Evolutionary conservation across 2,888 invertebrate genomes (phyloP).

Genomic region (Acrocera orbiculus): DNA sequence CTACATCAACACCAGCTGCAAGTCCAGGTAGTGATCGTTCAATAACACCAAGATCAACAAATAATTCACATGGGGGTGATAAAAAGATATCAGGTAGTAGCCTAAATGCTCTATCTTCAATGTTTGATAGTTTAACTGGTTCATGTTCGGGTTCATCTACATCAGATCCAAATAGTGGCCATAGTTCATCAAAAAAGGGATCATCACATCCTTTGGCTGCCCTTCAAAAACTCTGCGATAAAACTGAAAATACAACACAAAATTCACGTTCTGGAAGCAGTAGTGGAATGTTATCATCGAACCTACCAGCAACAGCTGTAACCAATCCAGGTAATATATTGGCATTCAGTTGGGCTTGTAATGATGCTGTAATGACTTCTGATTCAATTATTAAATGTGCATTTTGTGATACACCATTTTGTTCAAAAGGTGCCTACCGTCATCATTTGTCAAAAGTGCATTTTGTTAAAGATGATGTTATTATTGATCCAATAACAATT

Average conservation of each 20-base stretch:
- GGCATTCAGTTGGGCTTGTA: slow-evolving; percentile 89
- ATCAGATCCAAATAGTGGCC: slow-evolving; percentile 5
- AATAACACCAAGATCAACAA: slow-evolving; percentile 51
- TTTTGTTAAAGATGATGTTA: slow-evolving; percentile 80
- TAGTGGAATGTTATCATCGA: slow-evolving; percentile 32
- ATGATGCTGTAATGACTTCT: slow-evolving; percentile 71
- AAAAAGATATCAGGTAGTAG: slow-evolving; percentile 46
- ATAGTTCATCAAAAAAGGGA: slow-evolving; percentile 18
- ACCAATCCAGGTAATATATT: slow-evolving; percentile 67
- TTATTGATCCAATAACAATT: slow-evolving; percentile 41
- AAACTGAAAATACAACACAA: slow-evolving; percentile 48
- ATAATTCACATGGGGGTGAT: slow-evolving; percentile 34
- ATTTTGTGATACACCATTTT: slow-evolving; percentile 88
- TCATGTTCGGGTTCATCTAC: slow-evolving; percentile 26
- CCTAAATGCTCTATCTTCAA: slow-evolving; percentile 68
- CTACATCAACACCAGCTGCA: slow-evolving; percentile 26
- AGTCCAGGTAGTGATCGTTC: slow-evolving; percentile 69
- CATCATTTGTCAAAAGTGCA: slow-evolving; percentile 93
- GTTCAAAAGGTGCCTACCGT: slow-evolving; percentile 90
- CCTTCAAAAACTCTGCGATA: slow-evolving; percentile 87
- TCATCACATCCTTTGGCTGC: slow-evolving; percentile 81
- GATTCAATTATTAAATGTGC: slow-evolving; percentile 89
- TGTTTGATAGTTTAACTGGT: slow-evolving; percentile 73
- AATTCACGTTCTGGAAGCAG: slow-evolving; percentile 25
- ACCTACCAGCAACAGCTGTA: slow-evolving; percentile 20